Conservation (phyloP, 2,113 vertebrate species). For the western clawed frog (Xenopus tropicalis) region DNA sequence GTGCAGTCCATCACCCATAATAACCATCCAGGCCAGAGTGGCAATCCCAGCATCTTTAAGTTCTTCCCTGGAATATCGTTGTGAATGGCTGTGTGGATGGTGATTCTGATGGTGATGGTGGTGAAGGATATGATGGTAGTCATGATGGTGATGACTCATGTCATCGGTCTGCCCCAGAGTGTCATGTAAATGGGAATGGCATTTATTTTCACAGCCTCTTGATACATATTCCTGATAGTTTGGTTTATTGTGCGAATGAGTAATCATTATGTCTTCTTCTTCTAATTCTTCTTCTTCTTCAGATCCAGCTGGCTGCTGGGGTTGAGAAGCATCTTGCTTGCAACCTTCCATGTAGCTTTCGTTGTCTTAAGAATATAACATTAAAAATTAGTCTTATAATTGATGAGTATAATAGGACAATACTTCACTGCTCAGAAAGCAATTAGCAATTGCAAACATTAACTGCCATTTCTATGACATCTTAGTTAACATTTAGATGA, state of each 20-base stretch:
- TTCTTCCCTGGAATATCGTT: conserved; percentile 87
- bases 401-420: too few relatives aligned
- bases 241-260: conserved; percentile 66
- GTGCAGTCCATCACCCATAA: conserved; percentile 96
- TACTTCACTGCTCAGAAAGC: too few relatives aligned
- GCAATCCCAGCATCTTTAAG: conserved; percentile 89
- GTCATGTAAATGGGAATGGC: conserved; percentile 94
- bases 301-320: conserved; percentile 56
- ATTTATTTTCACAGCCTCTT: conserved; percentile 92
- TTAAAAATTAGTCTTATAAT: too few relatives aligned
- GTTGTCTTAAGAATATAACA: conserved; percentile 63
- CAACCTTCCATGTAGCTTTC: conserved; percentile 64
- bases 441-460: too few relatives aligned
- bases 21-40: conserved; percentile 96
- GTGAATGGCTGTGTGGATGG: conserved; percentile 90
- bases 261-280: conserved; percentile 94
- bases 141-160: conserved; percentile 92
- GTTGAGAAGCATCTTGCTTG: conserved; percentile 63
- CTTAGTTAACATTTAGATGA: too few relatives aligned
- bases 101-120: conserved; percentile 98
- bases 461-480: too few relatives aligned
- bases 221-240: conserved; percentile 75
- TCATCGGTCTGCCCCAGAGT: conserved; percentile 88
- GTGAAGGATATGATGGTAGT: conserved; percentile 97
- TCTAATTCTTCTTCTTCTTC: conserved; percentile 60